phyloP scores from a whole-genome alignment of 2,888 invertebrate genomes.

The Acleris sparsana region DNA sequence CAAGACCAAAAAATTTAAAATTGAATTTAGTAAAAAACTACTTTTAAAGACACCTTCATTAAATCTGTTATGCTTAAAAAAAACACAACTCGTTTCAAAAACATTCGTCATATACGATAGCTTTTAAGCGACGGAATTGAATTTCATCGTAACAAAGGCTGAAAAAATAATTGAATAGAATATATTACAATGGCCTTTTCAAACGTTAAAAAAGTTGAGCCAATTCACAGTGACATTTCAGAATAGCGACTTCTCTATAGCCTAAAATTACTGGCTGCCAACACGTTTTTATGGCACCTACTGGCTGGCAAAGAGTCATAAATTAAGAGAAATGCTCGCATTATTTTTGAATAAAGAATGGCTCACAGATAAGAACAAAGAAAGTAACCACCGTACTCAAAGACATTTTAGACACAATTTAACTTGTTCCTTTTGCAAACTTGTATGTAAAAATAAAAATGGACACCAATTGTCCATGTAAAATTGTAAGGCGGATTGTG shows the following conservation, averaged over 20 bases:
- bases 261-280: conserved; percentile 3
- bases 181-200: conserved; percentile 27
- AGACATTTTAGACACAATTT: too few species aligned
- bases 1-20: too few species aligned
- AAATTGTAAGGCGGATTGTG: too few species aligned
- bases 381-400: too few species aligned
- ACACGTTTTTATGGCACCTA: neutral
- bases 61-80: neutral
- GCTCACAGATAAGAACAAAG: too few species aligned
- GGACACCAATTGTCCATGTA: too few species aligned
- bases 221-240: conserved; percentile 22
- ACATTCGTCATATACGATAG: conserved; percentile 22
- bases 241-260: conserved; percentile 2
- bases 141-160: conserved; percentile 14
- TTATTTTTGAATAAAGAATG: neutral
- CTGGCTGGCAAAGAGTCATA: neutral
- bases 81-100: conserved; percentile 7
- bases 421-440: too few species aligned
- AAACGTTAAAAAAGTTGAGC: conserved; percentile 19
- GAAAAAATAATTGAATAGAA: conserved; percentile 33
- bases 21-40: too few species aligned
- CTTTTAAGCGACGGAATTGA: conserved; percentile 27
- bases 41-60: too few species aligned
- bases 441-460: too few species aligned
- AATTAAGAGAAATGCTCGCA: neutral